These are phyloP conservation scores for Megaceryle maxima DNA, from an alignment of 2,113 vertebrate genomes.

Conservation along the genomic window DNA sequence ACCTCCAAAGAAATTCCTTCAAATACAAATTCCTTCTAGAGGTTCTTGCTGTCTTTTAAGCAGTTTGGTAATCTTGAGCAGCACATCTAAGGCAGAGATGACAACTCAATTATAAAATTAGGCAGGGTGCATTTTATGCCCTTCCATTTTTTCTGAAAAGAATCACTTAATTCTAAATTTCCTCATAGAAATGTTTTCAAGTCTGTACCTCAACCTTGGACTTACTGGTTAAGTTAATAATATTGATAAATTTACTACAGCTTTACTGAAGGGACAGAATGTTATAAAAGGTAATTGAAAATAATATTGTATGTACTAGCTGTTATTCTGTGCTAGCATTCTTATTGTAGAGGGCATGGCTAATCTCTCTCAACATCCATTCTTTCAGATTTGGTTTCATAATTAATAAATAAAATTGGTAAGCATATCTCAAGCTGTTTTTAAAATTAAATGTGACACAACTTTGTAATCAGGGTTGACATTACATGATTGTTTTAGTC, in stretches of 20 bases:
- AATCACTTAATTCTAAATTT: background rate
- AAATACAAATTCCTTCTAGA: background rate
- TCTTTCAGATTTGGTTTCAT: background rate
- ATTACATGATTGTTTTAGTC: background rate
- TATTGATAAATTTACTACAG: background rate
- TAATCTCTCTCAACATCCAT: background rate
- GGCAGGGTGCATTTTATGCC: background rate
- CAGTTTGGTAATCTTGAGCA: background rate
- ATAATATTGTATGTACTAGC: background rate
- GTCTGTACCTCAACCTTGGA: background rate
- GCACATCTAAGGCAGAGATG: background rate
- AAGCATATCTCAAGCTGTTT: background rate
- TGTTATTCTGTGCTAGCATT: background rate
- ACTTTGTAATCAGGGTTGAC: background rate
- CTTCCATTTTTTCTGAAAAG: background rate
- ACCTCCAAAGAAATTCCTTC: background rate
- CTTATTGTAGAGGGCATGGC: background rate
- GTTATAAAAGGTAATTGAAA: background rate
- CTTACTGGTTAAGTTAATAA: background rate
- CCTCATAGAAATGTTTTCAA: background rate
- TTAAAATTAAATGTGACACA: background rate
- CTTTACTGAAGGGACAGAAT: background rate
- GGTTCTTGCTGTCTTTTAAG: background rate
- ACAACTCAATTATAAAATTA: background rate
- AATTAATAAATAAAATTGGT: conserved; percentile 38